Base-by-base conservation (phyloP, 2,113 vertebrate species). In the Tragelaphus imberbis region DNA sequence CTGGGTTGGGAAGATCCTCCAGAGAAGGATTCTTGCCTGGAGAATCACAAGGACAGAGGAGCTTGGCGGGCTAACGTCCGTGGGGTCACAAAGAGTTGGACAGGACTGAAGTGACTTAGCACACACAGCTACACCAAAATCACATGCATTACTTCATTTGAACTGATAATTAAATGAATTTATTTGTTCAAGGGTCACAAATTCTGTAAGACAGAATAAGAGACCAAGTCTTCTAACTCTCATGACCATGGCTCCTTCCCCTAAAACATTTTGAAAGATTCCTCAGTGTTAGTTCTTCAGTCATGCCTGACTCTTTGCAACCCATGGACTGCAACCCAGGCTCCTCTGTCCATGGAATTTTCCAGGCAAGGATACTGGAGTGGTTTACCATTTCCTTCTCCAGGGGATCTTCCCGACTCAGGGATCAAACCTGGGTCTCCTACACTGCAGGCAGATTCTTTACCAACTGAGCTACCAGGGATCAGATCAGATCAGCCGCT, bases 21-120 rank as follows among this genome's bases (percentile, higher is more conserved):
- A 23, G 19, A 71, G 19, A 71, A 71, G 11, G 68, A 71, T 6
- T 71, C 68, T 71, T 71, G 36, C n/a, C 68, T 40, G 5, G n/a
- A 71, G n/a, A 71, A 71, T 13, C 19, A 40, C n/a, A 71, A 40
- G 19, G n/a, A 71, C 68, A 71, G 10, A 40, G 5, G 68, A 71
- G 19, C 5, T 21, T 71, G 68, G 68, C 5, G 0, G 19, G 68
- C 19, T 71, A 71, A 5, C 0, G 0, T 71, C 68, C 0, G 0
- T 71, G n/a, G n/a, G n/a, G 68, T 71, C 10, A 0, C 68, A 71
- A 71, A 71, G 19, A 40, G 19, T 40, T 71, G n/a, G 68, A 71
- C 19, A 40, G 11, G 68, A 71, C 19, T 71, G n/a, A 71, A 71
- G 68, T 23, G n/a, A 71, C n/a, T 71, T 36, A 23, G 10, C 19